Percentiles rank a stretch among this genome's conserved stretches.
These are phyloP conservation scores for Cataglyphis livida DNA, from an alignment of 2,888 invertebrate genomes.

Conservation along the genomic window DNA sequence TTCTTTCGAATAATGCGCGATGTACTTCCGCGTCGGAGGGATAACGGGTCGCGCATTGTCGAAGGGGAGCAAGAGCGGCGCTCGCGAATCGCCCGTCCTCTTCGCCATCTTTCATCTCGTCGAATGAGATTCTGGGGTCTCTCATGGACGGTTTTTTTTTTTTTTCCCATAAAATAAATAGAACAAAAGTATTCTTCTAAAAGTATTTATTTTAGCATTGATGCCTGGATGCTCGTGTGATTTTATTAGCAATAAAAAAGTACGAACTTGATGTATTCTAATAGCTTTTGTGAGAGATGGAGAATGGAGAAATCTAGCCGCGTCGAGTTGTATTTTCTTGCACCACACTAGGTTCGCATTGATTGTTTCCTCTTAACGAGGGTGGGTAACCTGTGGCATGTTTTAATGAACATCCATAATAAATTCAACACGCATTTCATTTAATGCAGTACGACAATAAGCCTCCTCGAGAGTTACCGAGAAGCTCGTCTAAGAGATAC, in stretches of 20 bases:
- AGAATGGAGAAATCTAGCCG: not conserved
- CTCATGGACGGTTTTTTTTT: constrained; percentile 1
- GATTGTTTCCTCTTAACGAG: constrained; percentile 37
- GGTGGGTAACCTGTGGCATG: constrained; percentile 11
- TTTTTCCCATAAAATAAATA: constrained; percentile 2
- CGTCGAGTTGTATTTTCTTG: not conserved
- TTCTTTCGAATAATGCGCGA: constrained; percentile 36
- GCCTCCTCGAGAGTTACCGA: constrained; percentile 46
- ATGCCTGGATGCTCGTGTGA: constrained; percentile 10
- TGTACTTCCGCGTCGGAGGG: constrained; percentile 35
- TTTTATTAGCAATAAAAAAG: not conserved
- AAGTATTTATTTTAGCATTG: not conserved
- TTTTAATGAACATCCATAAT: constrained; percentile 61
- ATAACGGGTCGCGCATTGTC: not conserved
- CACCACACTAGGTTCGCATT: constrained; percentile 34
- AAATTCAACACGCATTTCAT: constrained; percentile 55
- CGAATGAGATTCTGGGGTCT: constrained; percentile 16
- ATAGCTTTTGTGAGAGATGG: constrained; percentile 13
- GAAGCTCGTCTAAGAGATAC: constrained; percentile 32
- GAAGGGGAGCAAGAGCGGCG: constrained; percentile 36
- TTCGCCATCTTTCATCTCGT: constrained; percentile 17
- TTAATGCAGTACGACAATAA: constrained; percentile 57
- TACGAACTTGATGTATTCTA: constrained; percentile 21
- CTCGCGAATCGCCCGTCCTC: not conserved
- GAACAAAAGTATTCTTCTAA: not conserved